Conservation (phyloP, 2,888 invertebrate species). For the Lasioglossum zephyrum region DNA sequence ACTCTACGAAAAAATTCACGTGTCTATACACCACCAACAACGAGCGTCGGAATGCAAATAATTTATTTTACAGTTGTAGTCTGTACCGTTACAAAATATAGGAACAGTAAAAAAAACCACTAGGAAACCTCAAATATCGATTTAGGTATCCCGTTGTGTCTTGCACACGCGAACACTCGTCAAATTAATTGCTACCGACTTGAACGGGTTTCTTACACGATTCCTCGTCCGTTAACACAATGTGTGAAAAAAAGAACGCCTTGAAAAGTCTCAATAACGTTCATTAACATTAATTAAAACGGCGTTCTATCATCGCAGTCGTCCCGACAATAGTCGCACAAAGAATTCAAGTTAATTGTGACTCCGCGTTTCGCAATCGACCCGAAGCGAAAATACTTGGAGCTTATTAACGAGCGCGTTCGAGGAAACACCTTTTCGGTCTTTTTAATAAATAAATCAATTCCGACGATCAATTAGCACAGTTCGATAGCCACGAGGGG, state of each 20-base stretch:
- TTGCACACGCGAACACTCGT: not conserved
- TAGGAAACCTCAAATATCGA: not conserved
- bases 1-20: not conserved
- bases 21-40: not conserved
- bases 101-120: not conserved
- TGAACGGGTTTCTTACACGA: not conserved
- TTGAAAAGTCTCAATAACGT: not conserved
- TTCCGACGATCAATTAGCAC: constrained; percentile 6
- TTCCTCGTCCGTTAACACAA: not conserved
- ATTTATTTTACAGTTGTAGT: not conserved
- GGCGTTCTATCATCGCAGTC: not conserved
- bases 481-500: constrained; percentile 7
- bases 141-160: not conserved
- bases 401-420: not conserved
- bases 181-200: not conserved
- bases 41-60: not conserved
- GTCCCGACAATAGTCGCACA: not conserved
- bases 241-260: not conserved
- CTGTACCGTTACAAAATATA: not conserved
- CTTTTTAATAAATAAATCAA: constrained; percentile 3
- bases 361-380: not conserved
- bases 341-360: not conserved
- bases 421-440: not conserved
- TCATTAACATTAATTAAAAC: not conserved
- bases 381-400: not conserved